phyloP scores from a whole-genome alignment of 2,888 invertebrate genomes.

The Tubulanus polymorphus region DNA sequence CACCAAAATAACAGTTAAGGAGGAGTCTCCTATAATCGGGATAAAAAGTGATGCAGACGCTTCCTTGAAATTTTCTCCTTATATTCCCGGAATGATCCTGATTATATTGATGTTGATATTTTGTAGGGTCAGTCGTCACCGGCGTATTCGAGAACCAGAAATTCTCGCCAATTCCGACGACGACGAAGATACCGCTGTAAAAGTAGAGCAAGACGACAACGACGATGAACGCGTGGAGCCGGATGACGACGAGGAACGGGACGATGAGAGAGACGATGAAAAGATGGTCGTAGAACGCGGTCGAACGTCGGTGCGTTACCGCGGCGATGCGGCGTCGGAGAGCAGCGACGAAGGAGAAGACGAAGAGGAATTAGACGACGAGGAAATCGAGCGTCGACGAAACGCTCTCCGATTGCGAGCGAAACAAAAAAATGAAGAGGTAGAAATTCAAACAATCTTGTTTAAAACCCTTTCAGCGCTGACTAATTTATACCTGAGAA shows the following conservation, averaged over 20 bases:
- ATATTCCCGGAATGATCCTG: no score
- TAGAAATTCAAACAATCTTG: no score
- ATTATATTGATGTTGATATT: no score
- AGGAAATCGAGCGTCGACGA: constrained; percentile 67
- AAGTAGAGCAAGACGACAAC: constrained; percentile 68
- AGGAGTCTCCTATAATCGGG: no score
- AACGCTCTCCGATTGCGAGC: constrained; percentile 66
- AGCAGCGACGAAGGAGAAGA: constrained; percentile 42
- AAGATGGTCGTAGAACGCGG: constrained; percentile 55
- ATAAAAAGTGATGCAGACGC: no score
- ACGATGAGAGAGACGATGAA: constrained; percentile 39
- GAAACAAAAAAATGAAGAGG: constrained; percentile 49
- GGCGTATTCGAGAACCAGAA: constrained; percentile 50
- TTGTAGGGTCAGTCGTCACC: constrained; percentile 38
- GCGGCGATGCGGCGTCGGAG: constrained; percentile 34
- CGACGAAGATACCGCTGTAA: constrained; percentile 38
- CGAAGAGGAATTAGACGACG: constrained; percentile 49
- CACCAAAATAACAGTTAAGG: no score
- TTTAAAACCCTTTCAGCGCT: no score
- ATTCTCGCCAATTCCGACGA: constrained; percentile 53
- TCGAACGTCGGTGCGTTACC: constrained; percentile 30
- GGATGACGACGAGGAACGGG: constrained; percentile 34
- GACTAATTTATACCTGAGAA: no score
- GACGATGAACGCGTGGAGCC: constrained; percentile 55
- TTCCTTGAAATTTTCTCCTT: no score